Percentiles rank a stretch among this genome's conserved stretches.
These are phyloP conservation scores for Metellina segmentata DNA, from an alignment of 2,888 invertebrate genomes.

Conservation along the genomic window DNA sequence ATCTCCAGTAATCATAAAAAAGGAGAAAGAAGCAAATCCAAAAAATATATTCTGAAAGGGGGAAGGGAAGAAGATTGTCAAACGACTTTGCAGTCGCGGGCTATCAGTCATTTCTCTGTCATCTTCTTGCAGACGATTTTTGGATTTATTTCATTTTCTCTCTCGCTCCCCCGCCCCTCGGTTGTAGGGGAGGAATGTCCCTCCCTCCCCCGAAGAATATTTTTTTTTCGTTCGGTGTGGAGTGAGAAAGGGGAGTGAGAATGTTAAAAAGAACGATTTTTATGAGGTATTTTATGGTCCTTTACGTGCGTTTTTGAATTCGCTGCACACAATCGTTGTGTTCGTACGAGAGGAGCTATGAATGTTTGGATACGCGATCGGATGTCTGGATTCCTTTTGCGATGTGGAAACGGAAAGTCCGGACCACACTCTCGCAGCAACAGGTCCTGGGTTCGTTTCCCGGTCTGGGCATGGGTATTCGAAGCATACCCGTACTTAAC, in stretches of 20 bases:
- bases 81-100: conserved; percentile 68
- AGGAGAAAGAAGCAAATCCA: conserved; percentile 6
- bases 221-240: background rate
- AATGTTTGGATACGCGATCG: no score
- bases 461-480: background rate
- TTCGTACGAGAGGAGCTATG: background rate
- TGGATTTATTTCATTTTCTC: conserved; percentile 58
- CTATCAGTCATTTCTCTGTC: conserved; percentile 70
- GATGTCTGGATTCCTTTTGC: no score
- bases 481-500: background rate
- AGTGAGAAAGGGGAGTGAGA: background rate
- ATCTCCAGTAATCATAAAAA: background rate
- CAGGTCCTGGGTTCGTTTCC: background rate
- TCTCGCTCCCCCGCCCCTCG: background rate
- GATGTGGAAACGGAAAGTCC: no score
- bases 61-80: conserved; percentile 51
- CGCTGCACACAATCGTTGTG: background rate
- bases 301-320: conserved; percentile 36
- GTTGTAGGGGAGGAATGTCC: background rate
- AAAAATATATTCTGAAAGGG: conserved; percentile 14
- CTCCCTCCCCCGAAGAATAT: background rate
- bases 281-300: conserved; percentile 54
- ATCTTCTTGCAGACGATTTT: conserved; percentile 41
- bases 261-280: conserved; percentile 32
- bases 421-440: background rate